Conservation (phyloP, 2,888 invertebrate species). For the Mythimna lalbum region DNA sequence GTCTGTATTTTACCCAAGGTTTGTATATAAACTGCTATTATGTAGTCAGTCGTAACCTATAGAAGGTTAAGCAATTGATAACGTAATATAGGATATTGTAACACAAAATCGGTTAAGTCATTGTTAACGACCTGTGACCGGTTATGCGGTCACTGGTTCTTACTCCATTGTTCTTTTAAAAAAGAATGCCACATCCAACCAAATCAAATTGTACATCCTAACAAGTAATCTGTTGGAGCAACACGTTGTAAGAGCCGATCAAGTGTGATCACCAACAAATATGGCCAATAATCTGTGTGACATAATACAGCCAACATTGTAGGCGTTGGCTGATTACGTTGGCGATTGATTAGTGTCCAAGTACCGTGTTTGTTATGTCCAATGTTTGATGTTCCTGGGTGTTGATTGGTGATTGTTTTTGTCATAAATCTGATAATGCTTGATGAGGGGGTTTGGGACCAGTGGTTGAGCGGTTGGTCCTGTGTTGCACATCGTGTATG, state of each 20-base stretch:
- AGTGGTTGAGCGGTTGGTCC: neutral
- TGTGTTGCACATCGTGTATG: neutral
- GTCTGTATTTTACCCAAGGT: neutral
- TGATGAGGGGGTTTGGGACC: neutral
- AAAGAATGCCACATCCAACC: conserved; percentile 33
- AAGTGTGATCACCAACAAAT: conserved; percentile 65
- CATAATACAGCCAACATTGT: conserved; percentile 56
- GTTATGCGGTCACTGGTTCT: conserved; percentile 8
- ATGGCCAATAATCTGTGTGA: conserved; percentile 62
- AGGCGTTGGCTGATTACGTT: conserved; percentile 55
- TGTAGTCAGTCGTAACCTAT: neutral
- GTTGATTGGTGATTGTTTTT: conserved; percentile 33
- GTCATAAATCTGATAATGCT: neutral
- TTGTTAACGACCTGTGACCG: conserved; percentile 12
- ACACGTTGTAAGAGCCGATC: conserved; percentile 66
- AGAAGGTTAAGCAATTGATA: neutral
- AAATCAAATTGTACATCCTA: conserved; percentile 31
- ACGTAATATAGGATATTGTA: neutral
- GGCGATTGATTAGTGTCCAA: conserved; percentile 34
- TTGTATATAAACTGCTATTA: neutral
- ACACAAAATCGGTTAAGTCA: conserved; percentile 21
- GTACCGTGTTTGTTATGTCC: conserved; percentile 23
- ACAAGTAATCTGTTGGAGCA: conserved; percentile 60
- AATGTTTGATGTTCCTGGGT: conserved; percentile 28
- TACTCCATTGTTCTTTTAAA: conserved; percentile 32